Evolutionary conservation across 2,797 vertebrate genomes (phyloP), one percentile per base, ranked within the genome.

Genomic region (Moxostoma hubbsi): DNA sequence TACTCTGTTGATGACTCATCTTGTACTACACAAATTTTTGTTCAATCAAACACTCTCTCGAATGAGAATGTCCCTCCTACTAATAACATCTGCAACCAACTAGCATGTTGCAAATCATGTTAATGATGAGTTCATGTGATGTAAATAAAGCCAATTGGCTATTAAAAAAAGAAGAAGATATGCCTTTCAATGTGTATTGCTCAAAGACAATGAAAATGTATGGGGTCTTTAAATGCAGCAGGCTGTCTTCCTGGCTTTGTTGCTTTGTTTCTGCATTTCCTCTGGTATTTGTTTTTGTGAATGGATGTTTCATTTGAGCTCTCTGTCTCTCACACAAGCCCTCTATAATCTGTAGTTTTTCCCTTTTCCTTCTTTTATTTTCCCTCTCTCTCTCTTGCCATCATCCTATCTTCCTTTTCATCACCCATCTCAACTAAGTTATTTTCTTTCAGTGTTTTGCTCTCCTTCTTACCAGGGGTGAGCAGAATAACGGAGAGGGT

Each of bases 401-500:
- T 68, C 50, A 58, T 47, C 57, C 66, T 69, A 11, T 9, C 24
- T 12, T 58, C n/a, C 55, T 1, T 9, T 62, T 43, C 59, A 62
- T 43, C 51, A 45, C 10, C 13, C 15, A 9, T 13, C 63, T 55
- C 8, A 62, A 62, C 75, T 61, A 7, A 62, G 77, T 75, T 18
- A 16, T 75, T 51, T 15, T 45, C 13, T n/a, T 58, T 9, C 47
- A 63, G 16, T 69, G 1, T 47, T 65, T 16, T 5, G 0, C 12
- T 50, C 53, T 18, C 53, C 5, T 43, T 15, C 88, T 92, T 88
- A 96, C 95, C 95, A 24, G 95, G 95, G 0, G 93, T 93, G 75
- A 96, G 93, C 15, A 95, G 70, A 86, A 95, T 81, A 82, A 95
- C 92, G 0, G 94, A 92, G 64, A 95, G 90, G 45, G 93, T 92